These are phyloP conservation scores for Chrysochloris asiatica DNA, from an alignment of 2,113 vertebrate genomes.

Conservation along the genomic window DNA sequence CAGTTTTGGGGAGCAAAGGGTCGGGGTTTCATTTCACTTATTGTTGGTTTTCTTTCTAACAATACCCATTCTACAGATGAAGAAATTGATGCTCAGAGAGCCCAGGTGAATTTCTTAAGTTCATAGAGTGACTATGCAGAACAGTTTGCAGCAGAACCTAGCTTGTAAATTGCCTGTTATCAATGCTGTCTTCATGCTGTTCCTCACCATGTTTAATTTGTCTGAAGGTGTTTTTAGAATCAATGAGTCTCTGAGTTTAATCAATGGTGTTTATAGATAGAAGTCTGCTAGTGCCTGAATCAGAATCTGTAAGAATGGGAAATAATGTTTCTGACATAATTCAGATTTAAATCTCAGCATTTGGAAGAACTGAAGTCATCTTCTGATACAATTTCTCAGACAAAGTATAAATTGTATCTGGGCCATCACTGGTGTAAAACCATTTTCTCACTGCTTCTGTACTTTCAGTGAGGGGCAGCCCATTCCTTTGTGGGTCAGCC, in stretches of 20 bases:
- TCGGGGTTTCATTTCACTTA: neutral
- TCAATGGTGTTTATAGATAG: neutral
- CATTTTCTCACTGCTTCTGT: neutral
- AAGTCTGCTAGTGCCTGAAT: neutral
- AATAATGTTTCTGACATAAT: neutral
- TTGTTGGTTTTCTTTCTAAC: neutral
- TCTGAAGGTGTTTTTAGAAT: conserved; percentile 9
- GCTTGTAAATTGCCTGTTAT: neutral
- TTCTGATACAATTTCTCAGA: neutral
- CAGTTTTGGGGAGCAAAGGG: neutral
- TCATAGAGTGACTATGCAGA: neutral
- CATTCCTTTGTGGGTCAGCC: neutral
- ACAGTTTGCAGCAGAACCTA: neutral
- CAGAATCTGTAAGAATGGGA: neutral
- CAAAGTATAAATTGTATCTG: neutral
- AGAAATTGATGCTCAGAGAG: neutral
- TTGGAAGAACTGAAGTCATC: neutral
- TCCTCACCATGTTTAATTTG: neutral
- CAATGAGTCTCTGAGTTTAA: neutral
- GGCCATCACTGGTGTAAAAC: neutral
- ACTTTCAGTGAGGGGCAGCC: neutral
- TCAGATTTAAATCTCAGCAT: neutral
- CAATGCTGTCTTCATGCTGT: neutral
- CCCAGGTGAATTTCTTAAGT: neutral
- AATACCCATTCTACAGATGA: neutral